Percentiles rank a stretch among this genome's conserved stretches.
These are phyloP conservation scores for Entelurus aequoreus DNA, from an alignment of 2,113 vertebrate species.

Conservation along the genomic window DNA sequence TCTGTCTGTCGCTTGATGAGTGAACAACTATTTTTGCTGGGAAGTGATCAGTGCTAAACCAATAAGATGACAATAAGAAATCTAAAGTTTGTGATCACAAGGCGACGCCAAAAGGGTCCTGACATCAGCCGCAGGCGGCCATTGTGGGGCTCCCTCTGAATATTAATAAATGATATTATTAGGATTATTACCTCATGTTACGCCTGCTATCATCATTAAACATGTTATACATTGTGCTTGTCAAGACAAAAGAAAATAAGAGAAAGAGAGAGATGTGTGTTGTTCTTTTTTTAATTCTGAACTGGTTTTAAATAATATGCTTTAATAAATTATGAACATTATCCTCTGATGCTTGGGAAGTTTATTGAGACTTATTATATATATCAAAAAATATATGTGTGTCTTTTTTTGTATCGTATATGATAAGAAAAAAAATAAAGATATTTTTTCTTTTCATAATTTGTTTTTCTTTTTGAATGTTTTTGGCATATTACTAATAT, in stretches of 20 bases:
- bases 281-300: constrained; percentile 78
- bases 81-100: constrained; percentile 27
- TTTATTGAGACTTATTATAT: constrained; percentile 8
- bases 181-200: constrained; percentile 45
- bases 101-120: constrained; percentile 64
- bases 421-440: no score
- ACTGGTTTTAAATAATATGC: constrained; percentile 86
- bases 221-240: constrained; percentile 70
- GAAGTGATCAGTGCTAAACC: constrained; percentile 18
- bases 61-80: neutral
- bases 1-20: constrained; percentile 58
- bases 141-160: constrained; percentile 71
- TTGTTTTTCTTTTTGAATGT: no score
- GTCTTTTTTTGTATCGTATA: no score
- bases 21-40: constrained; percentile 40
- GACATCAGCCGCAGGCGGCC: constrained; percentile 86
- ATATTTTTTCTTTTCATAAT: no score
- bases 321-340: constrained; percentile 84
- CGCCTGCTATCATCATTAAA: constrained; percentile 55
- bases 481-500: no score
- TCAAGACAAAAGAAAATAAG: constrained; percentile 67
- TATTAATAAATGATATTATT: neutral
- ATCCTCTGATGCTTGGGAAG: constrained; percentile 27
- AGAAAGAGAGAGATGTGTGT: constrained; percentile 61
- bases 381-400: neutral